A percentile compares a stretch with the other conserved stretches of the same genome.
Evolutionary conservation across 2,888 invertebrate species (phyloP).

Genomic region (Sesia apiformis): DNA sequence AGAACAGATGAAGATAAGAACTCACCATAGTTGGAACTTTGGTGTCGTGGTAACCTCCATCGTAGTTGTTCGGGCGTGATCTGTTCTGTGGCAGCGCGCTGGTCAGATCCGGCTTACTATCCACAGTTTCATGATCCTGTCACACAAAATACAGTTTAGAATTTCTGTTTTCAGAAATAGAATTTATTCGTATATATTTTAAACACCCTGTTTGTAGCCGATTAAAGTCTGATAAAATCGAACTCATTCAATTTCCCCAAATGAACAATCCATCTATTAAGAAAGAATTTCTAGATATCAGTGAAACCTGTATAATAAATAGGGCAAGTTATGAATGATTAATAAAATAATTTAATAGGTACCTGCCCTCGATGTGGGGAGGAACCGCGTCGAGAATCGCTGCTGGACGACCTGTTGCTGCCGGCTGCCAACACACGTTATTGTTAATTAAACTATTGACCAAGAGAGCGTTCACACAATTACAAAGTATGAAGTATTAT

Average conservation of each 20-base stretch:
- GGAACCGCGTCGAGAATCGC: slow-evolving; percentile 54
- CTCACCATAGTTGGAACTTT: slow-evolving; percentile 52
- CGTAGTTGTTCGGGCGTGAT: slow-evolving; percentile 32
- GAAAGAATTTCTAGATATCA: too few relatives aligned
- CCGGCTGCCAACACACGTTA: slow-evolving; percentile 26
- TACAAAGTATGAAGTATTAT: too few relatives aligned
- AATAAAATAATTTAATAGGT: slow-evolving; percentile 2
- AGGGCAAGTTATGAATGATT: too few relatives aligned
- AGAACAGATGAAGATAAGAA: background rate
- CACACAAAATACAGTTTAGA: background rate
- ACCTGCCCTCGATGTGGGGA: slow-evolving; percentile 48
- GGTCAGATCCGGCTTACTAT: slow-evolving; percentile 43
- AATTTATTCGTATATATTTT: too few relatives aligned
- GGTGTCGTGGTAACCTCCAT: slow-evolving; percentile 33
- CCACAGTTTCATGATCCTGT: slow-evolving; percentile 37
- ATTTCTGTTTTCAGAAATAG: too few relatives aligned
- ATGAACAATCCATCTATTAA: too few relatives aligned
- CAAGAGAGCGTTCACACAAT: too few relatives aligned
- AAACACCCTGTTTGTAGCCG: too few relatives aligned
- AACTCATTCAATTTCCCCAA: too few relatives aligned
- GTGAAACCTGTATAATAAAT: too few relatives aligned
- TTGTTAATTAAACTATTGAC: too few relatives aligned
- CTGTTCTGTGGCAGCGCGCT: slow-evolving; percentile 22
- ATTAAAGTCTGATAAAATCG: too few relatives aligned
- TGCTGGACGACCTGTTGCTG: slow-evolving; percentile 65